These are phyloP conservation scores for Pseudopipra pipra DNA, from an alignment of 2,113 vertebrate genomes.

Conservation along the genomic window DNA sequence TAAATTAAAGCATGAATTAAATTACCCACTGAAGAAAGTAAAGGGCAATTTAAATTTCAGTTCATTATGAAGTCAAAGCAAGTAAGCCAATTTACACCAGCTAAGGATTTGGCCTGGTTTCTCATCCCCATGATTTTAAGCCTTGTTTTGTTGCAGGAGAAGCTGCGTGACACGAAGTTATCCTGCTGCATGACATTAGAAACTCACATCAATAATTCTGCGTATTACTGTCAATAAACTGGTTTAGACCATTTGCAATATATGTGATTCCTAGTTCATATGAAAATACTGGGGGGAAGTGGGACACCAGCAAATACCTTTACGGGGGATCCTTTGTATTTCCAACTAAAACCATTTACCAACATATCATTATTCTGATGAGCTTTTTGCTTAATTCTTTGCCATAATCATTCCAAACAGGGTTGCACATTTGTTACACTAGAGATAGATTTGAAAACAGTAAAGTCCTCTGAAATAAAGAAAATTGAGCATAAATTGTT, in stretches of 20 bases:
- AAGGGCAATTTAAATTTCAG: conserved; percentile 9
- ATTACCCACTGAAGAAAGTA: conserved; percentile 17
- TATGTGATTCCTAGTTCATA: not conserved
- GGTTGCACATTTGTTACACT: not conserved
- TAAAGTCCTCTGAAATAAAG: not conserved
- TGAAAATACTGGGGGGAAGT: not conserved
- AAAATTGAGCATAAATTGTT: not conserved
- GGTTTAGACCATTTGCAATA: not conserved
- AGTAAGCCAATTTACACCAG: not conserved
- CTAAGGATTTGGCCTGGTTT: not conserved
- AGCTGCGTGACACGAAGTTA: not conserved
- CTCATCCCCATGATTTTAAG: not conserved
- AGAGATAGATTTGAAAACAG: not conserved
- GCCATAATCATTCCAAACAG: not conserved
- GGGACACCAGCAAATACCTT: not conserved
- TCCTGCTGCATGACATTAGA: not conserved
- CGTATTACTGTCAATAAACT: not conserved
- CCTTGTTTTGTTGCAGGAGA: not conserved
- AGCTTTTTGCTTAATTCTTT: not conserved
- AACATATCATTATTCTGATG: not conserved
- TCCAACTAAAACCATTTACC: not conserved
- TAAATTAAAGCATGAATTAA: conserved; percentile 37
- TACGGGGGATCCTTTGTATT: not conserved
- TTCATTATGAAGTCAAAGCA: not conserved
- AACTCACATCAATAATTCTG: not conserved